Evolutionary conservation across 2,888 invertebrate genomes (phyloP).

Genomic region (Pachymerium ferrugineum): DNA sequence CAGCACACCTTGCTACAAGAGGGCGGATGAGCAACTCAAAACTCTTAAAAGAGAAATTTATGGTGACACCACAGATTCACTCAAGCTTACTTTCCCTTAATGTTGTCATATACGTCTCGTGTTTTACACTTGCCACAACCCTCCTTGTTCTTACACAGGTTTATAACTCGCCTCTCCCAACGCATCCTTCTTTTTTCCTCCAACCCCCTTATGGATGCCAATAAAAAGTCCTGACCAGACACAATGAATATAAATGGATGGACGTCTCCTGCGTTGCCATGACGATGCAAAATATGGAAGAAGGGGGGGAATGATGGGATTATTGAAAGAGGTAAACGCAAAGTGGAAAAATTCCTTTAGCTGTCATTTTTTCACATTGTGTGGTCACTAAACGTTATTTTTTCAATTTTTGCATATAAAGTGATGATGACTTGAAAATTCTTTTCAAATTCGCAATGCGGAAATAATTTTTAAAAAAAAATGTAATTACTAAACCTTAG

Average conservation of each 20-base stretch:
- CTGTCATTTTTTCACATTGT: too few relatives aligned
- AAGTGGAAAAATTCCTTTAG: neutral
- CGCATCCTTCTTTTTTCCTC: neutral
- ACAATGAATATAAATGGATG: constrained; percentile 2
- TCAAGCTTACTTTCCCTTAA: constrained; percentile 24
- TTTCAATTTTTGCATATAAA: too few relatives aligned
- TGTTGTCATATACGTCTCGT: constrained; percentile 27
- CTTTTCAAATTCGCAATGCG: too few relatives aligned
- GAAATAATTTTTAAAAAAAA: too few relatives aligned
- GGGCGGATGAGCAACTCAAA: neutral
- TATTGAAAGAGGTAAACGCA: neutral
- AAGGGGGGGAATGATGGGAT: neutral
- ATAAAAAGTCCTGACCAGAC: constrained; percentile 11
- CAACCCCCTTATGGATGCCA: neutral
- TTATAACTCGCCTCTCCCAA: neutral
- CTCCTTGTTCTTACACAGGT: constrained; percentile 3
- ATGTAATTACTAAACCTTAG: too few relatives aligned
- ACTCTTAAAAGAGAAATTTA: constrained; percentile 11
- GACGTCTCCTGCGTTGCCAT: neutral
- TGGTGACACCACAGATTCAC: constrained; percentile 27
- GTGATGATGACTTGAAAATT: too few relatives aligned
- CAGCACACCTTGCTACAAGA: constrained; percentile 24
- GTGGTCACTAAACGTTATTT: too few relatives aligned
- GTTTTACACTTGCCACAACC: constrained; percentile 6
- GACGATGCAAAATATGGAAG: constrained; percentile 2